These are phyloP conservation scores for Orientallactaga bullata DNA, from an alignment of 2,113 vertebrate species.

Conservation along the genomic window DNA sequence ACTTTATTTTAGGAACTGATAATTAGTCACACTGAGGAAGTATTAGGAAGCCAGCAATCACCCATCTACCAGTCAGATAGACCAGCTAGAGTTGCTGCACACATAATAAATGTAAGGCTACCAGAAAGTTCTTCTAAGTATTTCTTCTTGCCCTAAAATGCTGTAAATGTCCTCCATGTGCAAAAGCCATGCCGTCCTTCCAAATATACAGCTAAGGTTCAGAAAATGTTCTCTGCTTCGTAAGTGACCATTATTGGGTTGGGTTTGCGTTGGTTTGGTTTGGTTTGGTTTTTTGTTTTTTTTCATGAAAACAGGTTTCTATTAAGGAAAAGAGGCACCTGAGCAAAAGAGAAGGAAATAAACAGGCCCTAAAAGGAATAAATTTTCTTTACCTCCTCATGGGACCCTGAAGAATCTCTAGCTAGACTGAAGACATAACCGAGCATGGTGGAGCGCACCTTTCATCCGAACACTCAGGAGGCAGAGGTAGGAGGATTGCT, in stretches of 20 bases:
- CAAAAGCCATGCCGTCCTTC: constrained; percentile 21
- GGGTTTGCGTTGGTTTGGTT: too few species aligned
- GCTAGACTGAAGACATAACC: constrained; percentile 3
- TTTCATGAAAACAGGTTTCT: constrained; percentile 7
- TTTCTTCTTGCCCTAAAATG: background rate
- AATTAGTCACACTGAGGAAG: background rate
- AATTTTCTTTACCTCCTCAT: background rate
- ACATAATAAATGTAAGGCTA: background rate
- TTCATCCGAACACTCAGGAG: too few species aligned
- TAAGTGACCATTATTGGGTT: background rate
- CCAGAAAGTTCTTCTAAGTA: constrained; percentile 38
- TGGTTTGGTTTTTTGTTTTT: background rate
- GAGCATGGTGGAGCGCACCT: too few species aligned
- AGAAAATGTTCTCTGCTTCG: background rate
- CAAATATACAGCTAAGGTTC: background rate
- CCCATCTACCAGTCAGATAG: background rate
- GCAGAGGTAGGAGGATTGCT: too few species aligned
- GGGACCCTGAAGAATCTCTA: background rate
- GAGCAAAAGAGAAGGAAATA: background rate
- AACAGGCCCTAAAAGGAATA: background rate
- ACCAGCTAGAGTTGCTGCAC: background rate
- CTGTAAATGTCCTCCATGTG: background rate
- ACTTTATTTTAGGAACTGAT: constrained; percentile 31
- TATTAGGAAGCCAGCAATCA: background rate
- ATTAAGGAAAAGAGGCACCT: background rate